Evolutionary conservation across 2,797 vertebrate genomes (phyloP).

Genomic region (Typhlichthys subterraneus): DNA sequence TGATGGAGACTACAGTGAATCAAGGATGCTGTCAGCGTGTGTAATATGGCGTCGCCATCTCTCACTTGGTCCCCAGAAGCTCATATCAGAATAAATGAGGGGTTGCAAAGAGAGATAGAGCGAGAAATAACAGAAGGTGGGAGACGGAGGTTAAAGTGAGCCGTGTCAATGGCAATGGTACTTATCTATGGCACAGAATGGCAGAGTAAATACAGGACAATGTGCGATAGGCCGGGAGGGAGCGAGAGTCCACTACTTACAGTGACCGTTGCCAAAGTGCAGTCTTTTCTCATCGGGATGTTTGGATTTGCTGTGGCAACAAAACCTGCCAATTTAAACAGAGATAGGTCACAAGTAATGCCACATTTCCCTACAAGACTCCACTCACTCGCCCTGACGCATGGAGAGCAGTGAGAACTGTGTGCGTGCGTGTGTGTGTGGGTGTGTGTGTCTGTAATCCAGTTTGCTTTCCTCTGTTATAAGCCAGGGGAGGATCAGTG

Average conservation of each 20-base stretch:
- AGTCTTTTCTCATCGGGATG: slow-evolving; percentile 95
- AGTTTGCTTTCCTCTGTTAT: slow-evolving; percentile 56
- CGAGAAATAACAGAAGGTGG: background rate
- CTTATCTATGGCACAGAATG: background rate
- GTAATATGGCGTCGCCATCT: background rate
- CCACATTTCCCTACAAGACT: slow-evolving; percentile 55
- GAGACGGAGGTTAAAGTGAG: too few species aligned
- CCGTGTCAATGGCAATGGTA: too few species aligned
- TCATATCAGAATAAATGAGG: too few species aligned
- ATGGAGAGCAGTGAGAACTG: too few species aligned
- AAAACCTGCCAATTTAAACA: slow-evolving; percentile 86
- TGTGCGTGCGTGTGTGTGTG: background rate
- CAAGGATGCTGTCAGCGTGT: slow-evolving; percentile 5
- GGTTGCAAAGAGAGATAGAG: background rate
- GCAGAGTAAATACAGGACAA: background rate
- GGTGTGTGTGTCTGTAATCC: slow-evolving; percentile 47
- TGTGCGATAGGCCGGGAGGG: background rate
- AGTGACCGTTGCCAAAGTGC: slow-evolving; percentile 94
- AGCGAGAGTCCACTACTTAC: slow-evolving; percentile 80
- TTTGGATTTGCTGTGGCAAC: slow-evolving; percentile 94
- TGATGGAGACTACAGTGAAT: slow-evolving; percentile 11
- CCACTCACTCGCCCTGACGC: slow-evolving; percentile 42
- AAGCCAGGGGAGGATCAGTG: slow-evolving; percentile 71
- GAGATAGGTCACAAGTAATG: slow-evolving; percentile 61
- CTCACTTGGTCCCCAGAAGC: too few species aligned